phyloP scores from a whole-genome alignment of 1,140 invertebrate species.

The Ganaspis sp. region DNA sequence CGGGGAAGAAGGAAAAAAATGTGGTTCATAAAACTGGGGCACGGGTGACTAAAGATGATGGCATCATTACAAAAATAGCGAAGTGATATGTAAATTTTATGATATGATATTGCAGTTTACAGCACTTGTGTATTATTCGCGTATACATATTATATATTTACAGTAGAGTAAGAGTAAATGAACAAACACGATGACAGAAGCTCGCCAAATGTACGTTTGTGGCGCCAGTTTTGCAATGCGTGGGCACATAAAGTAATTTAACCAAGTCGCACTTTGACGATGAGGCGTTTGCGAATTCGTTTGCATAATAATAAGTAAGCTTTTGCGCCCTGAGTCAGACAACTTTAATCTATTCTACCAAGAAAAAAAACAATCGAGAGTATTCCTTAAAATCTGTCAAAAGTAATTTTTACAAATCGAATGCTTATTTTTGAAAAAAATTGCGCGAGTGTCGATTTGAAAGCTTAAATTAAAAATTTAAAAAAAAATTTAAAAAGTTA shows the following conservation, averaged over 20 bases:
- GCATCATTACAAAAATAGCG: slow-evolving; percentile 17
- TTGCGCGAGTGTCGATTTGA: no score
- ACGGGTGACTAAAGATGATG: slow-evolving; percentile 20
- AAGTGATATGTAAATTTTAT: slow-evolving; percentile 23
- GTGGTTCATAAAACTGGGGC: slow-evolving; percentile 1
- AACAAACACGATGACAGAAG: background rate
- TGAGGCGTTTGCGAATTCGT: slow-evolving; percentile 4
- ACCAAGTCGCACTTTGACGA: slow-evolving; percentile 39
- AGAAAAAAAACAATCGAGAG: background rate
- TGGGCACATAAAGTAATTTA: slow-evolving; percentile 46
- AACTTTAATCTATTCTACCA: background rate
- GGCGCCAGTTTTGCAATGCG: slow-evolving; percentile 45
- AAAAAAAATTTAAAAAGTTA: no score
- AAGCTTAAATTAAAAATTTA: no score
- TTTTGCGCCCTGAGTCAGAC: slow-evolving; percentile 2
- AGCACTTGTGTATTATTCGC: background rate
- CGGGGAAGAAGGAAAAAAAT: background rate
- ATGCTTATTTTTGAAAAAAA: no score
- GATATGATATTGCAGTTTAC: slow-evolving; percentile 18
- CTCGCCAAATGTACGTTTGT: slow-evolving; percentile 32
- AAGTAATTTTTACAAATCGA: background rate
- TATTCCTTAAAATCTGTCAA: background rate
- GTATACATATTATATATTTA: background rate
- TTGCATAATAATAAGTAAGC: slow-evolving; percentile 15
- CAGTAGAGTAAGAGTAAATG: background rate